Base-by-base conservation (phyloP, 2,113 vertebrate genomes). In the Stigmatopora nigra region DNA sequence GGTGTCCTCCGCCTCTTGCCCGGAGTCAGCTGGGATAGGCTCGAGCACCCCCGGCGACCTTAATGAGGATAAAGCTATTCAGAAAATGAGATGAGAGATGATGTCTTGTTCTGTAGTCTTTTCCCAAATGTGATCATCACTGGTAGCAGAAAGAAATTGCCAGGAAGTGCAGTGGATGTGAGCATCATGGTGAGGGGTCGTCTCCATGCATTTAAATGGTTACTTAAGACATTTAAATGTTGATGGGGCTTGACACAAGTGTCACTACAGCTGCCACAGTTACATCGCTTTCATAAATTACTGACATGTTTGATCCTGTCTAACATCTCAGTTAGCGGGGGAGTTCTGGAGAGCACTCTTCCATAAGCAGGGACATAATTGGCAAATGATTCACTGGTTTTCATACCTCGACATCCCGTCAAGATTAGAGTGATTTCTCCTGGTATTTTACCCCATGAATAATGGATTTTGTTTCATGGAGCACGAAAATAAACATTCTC, bases 401-500 rank as follows among this genome's bases (percentile, higher is more conserved):
- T 86, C 78, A 80, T 88, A 87, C 88, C 82, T 82, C 86, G 82
- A 84, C 81, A 84, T 87, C 79, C 78, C 76, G 76, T 84, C 75
- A 87, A 84, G 78, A 71, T 86, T 88, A 81, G 78, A 86, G 81
- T 78, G 79, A 75, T 81, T 79, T 82, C 73, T 84, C 77, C 70
- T 79, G 77, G 78, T 86, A 81, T 82, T 85, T 80, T 67, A 61
- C 82, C 77, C 85, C 82, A 90, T 90, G 87, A 88, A 90, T 90
- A 89, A 89, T 90, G 84, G 85, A 90, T 87, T 61, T 65, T 61
- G 65, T 82, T 88, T 88, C 89, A 89, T 86, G 84, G 84, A 84
- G 86, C 85, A 83, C 71, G 77, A 83, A 86, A 83, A 88, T 86
- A 89, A 91, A 84, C 81, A 88, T 84, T 80, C 80, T 60, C 78